Conservation (phyloP, 2,888 invertebrate genomes). For the Steinernema hermaphroditum region DNA sequence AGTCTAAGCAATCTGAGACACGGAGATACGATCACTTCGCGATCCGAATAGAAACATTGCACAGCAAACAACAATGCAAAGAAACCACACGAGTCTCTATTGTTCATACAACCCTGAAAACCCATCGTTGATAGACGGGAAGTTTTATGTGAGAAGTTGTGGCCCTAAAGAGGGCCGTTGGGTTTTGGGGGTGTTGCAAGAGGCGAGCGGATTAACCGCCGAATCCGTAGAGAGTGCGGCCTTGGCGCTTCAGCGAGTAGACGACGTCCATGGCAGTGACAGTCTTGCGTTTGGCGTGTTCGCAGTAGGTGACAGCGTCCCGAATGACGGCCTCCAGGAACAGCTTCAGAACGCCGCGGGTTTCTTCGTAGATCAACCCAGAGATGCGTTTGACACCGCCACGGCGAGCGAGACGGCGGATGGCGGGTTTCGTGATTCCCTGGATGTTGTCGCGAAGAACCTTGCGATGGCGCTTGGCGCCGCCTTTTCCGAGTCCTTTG, state of each 20-base stretch:
- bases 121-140: too few species aligned
- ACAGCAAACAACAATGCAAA: too few species aligned
- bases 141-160: neutral
- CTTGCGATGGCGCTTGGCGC: constrained; percentile 82
- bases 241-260: constrained; percentile 64
- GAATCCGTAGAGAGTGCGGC: constrained; percentile 3
- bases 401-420: constrained; percentile 69
- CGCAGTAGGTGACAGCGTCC: constrained; percentile 83
- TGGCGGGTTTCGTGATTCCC: constrained; percentile 69
- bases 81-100: too few species aligned
- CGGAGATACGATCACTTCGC: too few species aligned
- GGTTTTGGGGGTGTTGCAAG: neutral
- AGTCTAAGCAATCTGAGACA: too few species aligned
- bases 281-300: constrained; percentile 85
- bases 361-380: constrained; percentile 63
- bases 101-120: too few species aligned
- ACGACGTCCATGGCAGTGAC: constrained; percentile 87
- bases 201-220: neutral
- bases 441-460: constrained; percentile 72
- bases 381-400: constrained; percentile 68
- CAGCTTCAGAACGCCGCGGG: constrained; percentile 71
- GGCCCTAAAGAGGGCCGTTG: constrained; percentile 6
- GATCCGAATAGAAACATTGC: too few species aligned
- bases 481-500: constrained; percentile 71
- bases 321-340: constrained; percentile 83